Evolutionary conservation across 35 echinoderm and acorn worm genomes (phyloP).

Genomic region (Anneissia japonica): DNA sequence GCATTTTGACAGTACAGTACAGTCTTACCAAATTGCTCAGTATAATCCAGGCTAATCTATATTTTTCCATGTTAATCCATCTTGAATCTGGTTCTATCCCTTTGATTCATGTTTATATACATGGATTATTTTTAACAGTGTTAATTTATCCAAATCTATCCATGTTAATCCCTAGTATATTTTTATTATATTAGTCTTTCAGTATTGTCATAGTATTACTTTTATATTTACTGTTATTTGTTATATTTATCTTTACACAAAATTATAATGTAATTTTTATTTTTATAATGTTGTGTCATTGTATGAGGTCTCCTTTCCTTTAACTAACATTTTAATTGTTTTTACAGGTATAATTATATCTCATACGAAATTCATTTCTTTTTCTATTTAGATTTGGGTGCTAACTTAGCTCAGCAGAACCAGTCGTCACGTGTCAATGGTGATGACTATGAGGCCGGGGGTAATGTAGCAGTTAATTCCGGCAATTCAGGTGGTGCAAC

Average conservation of each 20-base stretch:
- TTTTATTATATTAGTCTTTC: too few species aligned
- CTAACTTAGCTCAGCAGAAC: not conserved
- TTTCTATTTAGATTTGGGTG: slow-evolving; percentile 1
- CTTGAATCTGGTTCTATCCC: not conserved
- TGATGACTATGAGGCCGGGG: slow-evolving; percentile 62
- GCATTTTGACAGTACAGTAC: not conserved
- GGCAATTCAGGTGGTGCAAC: slow-evolving; percentile 10
- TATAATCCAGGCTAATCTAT: not conserved
- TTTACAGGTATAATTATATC: too few species aligned
- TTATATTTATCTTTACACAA: too few species aligned
- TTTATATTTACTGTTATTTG: too few species aligned
- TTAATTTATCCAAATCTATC: too few species aligned
- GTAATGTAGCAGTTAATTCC: slow-evolving; percentile 23
- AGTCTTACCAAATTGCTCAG: not conserved
- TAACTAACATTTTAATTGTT: too few species aligned
- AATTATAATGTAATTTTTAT: too few species aligned
- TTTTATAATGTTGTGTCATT: slow-evolving; percentile 54
- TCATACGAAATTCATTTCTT: slow-evolving; percentile 67
- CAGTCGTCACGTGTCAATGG: not conserved
- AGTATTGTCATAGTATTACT: too few species aligned
- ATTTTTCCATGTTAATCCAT: not conserved
- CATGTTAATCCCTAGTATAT: too few species aligned
- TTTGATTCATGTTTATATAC: too few species aligned
- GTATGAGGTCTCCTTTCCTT: not conserved
- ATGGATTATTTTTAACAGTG: too few species aligned